These are phyloP conservation scores for Rhinolophus ferrumequinum DNA, from an alignment of 2,113 vertebrate genomes.

Conservation along the genomic window DNA sequence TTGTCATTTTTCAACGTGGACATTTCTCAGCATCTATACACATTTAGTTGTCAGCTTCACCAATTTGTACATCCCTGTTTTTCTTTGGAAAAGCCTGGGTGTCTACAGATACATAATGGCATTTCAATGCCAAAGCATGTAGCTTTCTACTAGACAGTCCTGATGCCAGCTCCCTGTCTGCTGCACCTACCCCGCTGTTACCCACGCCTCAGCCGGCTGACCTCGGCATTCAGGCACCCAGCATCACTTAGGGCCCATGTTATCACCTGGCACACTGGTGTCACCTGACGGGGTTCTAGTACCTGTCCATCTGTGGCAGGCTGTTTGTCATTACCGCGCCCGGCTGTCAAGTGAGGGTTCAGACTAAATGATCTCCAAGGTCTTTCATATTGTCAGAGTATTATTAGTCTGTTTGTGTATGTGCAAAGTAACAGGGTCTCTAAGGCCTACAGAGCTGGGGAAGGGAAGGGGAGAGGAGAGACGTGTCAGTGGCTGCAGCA, in stretches of 20 bases:
- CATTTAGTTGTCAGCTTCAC: constrained; percentile 88
- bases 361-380: background rate
- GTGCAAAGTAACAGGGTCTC: background rate
- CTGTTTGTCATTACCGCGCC: background rate
- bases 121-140: constrained; percentile 84
- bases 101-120: constrained; percentile 88
- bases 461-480: too few species aligned
- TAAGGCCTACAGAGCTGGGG: background rate
- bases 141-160: constrained; percentile 64
- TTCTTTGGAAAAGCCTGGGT: constrained; percentile 92
- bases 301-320: background rate
- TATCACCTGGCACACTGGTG: background rate
- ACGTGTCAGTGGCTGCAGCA: background rate
- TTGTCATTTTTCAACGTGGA: constrained; percentile 94
- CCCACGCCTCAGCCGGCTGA: background rate
- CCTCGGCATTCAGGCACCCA: background rate
- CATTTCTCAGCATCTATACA: constrained; percentile 92
- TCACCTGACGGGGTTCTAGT: background rate
- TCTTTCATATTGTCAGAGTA: background rate
- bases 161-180: background rate
- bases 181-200: background rate
- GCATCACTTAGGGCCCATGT: background rate
- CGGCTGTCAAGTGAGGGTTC: background rate
- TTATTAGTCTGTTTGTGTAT: background rate
- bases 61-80: constrained; percentile 94